Percentiles rank a stretch among this genome's conserved stretches.
Conservation (phyloP, 1,140 invertebrate genomes). For the Trichonephila inaurata region DNA sequence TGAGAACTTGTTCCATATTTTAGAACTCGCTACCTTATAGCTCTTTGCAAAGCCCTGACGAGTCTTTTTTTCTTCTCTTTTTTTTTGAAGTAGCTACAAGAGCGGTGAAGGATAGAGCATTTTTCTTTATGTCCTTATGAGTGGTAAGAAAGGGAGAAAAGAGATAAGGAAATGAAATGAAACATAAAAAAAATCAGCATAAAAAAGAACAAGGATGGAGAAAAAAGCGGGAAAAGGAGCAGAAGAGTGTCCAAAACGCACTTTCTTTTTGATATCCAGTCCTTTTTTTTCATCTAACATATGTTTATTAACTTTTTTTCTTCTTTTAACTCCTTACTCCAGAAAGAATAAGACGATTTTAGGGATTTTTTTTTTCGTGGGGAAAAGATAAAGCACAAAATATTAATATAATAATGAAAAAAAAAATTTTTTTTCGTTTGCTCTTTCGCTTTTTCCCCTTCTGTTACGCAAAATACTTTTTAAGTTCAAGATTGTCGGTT, state of each 20-base stretch:
- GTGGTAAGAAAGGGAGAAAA: background rate
- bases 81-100: background rate
- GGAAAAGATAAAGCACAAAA: background rate
- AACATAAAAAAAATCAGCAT: background rate
- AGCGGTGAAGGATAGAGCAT: background rate
- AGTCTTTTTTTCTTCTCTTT: background rate
- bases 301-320: conserved; percentile 24
- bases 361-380: background rate
- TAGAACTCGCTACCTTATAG: background rate
- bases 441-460: background rate
- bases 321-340: background rate
- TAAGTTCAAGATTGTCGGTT: conserved; percentile 15
- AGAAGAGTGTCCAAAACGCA: conserved; percentile 11
- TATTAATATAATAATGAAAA: background rate
- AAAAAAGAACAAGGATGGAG: background rate
- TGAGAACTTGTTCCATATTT: conserved; percentile 6
- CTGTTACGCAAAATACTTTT: background rate
- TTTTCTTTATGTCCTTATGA: conserved; percentile 19
- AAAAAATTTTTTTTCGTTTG: background rate
- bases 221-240: background rate
- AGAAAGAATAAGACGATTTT: background rate
- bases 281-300: background rate
- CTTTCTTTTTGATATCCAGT: background rate
- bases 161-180: background rate
- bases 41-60: background rate